Evolutionary conservation across 2,113 vertebrate genomes (phyloP).

Genomic region (Rhodinocichla rosea): DNA sequence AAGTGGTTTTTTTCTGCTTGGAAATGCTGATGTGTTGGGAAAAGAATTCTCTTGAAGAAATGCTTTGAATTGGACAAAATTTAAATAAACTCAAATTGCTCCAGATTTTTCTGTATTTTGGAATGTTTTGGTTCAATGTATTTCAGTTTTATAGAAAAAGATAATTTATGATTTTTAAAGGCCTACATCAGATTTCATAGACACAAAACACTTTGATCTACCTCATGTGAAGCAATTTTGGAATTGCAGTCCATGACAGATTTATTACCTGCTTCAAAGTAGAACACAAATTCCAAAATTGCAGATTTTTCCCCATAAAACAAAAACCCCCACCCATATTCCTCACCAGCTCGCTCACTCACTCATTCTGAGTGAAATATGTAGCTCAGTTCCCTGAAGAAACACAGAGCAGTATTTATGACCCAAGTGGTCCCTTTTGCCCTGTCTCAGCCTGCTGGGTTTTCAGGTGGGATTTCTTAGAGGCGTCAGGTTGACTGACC

Average conservation of each 20-base stretch:
- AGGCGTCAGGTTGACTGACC: not conserved
- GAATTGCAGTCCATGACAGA: not conserved
- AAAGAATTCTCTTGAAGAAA: not conserved
- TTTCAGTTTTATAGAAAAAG: not conserved
- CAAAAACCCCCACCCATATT: not conserved
- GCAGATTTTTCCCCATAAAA: not conserved
- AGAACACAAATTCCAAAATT: not conserved
- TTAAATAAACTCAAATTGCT: not conserved
- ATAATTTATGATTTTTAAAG: not conserved
- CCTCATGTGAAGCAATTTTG: not conserved
- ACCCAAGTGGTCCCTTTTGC: not conserved
- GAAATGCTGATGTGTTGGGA: not conserved
- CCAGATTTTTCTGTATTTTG: not conserved
- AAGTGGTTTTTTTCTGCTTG: not conserved
- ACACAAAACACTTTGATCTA: not conserved
- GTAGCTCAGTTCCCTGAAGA: not conserved
- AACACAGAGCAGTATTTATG: not conserved
- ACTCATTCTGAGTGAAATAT: not conserved
- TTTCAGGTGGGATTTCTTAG: not conserved
- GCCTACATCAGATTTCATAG: not conserved
- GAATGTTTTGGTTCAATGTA: not conserved
- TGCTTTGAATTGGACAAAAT: not conserved
- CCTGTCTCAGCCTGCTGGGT: not conserved
- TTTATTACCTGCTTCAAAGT: not conserved
- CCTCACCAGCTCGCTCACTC: not conserved